These are phyloP conservation scores for Drosophila auraria DNA, from an alignment of 1,140 invertebrate species.

Conservation along the genomic window DNA sequence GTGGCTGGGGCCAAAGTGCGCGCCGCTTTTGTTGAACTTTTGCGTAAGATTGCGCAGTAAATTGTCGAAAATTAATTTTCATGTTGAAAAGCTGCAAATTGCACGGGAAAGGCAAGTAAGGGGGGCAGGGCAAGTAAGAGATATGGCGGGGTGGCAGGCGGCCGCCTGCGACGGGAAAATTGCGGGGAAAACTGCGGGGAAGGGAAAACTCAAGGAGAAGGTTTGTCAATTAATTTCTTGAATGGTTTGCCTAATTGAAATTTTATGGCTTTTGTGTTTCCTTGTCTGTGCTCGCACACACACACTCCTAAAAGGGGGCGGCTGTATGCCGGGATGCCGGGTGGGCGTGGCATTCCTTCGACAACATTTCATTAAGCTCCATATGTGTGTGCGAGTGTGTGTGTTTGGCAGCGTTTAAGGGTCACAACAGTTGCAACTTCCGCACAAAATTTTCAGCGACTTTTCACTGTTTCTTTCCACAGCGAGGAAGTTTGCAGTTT, in stretches of 20 bases:
- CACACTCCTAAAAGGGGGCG: constrained; percentile 1
- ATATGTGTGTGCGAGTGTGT: constrained; percentile 3
- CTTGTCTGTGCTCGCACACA: constrained; percentile 46
- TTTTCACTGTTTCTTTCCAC: background rate
- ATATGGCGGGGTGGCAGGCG: constrained; percentile 20
- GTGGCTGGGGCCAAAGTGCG: constrained; percentile 46
- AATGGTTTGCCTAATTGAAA: constrained; percentile 83
- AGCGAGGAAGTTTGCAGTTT: too few species aligned
- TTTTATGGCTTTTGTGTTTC: constrained; percentile 73
- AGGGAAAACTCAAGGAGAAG: constrained; percentile 60
- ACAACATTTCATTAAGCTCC: constrained; percentile 50
- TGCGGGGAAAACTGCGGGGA: background rate
- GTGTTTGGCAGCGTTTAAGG: constrained; percentile 14
- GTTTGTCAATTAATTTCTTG: constrained; percentile 82
- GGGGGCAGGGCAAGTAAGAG: constrained; percentile 12
- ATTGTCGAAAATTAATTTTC: constrained; percentile 84
- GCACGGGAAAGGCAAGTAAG: constrained; percentile 13
- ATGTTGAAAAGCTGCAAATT: constrained; percentile 82
- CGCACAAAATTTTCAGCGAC: constrained; percentile 9
- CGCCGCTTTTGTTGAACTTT: constrained; percentile 81
- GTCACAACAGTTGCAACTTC: constrained; percentile 24
- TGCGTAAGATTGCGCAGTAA: constrained; percentile 83
- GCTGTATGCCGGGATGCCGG: constrained; percentile 3
- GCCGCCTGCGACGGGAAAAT: background rate
- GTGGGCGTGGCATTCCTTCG: constrained; percentile 46